A percentile compares a stretch with the other conserved stretches of the same genome.
Evolutionary conservation across 2,888 invertebrate species (phyloP).

Genomic region (Nephrotoma flavescens): DNA sequence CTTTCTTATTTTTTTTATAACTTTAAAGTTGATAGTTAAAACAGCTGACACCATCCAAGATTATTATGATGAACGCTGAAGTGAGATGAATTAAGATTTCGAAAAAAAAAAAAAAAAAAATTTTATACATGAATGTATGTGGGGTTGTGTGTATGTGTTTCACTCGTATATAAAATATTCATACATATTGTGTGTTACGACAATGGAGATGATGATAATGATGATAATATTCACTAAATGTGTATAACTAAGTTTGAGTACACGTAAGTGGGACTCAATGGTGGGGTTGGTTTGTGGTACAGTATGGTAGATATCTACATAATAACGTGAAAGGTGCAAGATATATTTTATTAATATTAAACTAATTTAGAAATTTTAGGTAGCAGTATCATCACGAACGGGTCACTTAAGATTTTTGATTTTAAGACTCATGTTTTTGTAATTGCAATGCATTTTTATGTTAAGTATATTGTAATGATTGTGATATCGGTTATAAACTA

Average conservation of each 20-base stretch:
- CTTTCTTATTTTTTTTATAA: not conserved
- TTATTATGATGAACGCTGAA: not conserved
- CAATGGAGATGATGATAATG: not conserved
- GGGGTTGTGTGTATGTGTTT: not conserved
- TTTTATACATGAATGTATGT: not conserved
- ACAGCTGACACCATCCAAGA: conserved; percentile 2
- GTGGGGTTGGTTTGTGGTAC: not conserved
- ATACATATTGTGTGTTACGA: not conserved
- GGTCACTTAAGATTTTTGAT: too few species aligned
- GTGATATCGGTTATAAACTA: too few species aligned
- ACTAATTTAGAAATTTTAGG: too few species aligned
- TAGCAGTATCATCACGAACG: too few species aligned
- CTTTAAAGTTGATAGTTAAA: conserved; percentile 4
- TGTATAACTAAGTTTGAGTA: not conserved
- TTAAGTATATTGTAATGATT: too few species aligned
- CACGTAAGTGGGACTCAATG: not conserved
- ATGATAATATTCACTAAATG: not conserved
- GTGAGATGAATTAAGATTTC: not conserved
- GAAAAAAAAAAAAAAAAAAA: not conserved
- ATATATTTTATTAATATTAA: too few species aligned
- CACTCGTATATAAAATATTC: not conserved
- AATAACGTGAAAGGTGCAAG: too few species aligned
- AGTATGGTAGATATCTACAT: too few species aligned
- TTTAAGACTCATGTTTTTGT: too few species aligned
- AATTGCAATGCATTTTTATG: too few species aligned